Evolutionary conservation across 2,113 vertebrate species (phyloP).

Genomic region (Gracilinanus agilis): DNA sequence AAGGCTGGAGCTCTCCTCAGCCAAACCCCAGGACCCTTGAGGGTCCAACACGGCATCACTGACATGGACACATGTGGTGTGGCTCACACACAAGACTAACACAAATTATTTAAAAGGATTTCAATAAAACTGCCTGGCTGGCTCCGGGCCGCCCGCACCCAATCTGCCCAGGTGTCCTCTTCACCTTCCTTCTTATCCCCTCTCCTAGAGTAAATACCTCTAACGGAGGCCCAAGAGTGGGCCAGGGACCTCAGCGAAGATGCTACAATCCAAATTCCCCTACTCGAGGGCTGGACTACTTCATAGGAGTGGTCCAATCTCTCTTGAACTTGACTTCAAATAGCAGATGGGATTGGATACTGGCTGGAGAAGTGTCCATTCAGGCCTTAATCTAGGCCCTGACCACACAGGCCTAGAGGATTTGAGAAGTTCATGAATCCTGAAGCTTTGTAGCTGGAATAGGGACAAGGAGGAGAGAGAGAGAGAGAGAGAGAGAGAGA

Average conservation of each 20-base stretch:
- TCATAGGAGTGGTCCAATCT: conserved; percentile 16
- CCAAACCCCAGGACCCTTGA: conserved; percentile 35
- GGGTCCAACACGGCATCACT: conserved; percentile 53
- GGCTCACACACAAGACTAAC: conserved; percentile 77
- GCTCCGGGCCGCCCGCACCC: conserved; percentile 77
- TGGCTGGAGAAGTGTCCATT: conserved; percentile 31
- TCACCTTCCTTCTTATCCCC: conserved; percentile 5
- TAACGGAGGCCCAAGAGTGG: neutral
- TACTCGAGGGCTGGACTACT: conserved; percentile 23
- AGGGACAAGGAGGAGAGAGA: neutral
- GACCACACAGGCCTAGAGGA: neutral
- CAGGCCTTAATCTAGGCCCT: neutral
- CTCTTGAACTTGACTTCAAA: conserved; percentile 21
- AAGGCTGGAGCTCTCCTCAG: conserved; percentile 60
- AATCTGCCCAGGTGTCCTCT: conserved; percentile 66
- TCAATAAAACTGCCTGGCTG: conserved; percentile 83
- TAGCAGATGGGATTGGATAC: neutral
- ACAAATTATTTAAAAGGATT: conserved; percentile 80
- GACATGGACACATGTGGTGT: conserved; percentile 64
- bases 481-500: neutral
- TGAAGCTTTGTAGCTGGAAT: neutral
- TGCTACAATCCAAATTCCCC: neutral
- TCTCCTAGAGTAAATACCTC: conserved; percentile 12
- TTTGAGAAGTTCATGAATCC: neutral
- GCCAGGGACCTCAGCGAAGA: neutral